Base-by-base conservation (phyloP, 2,797 vertebrate genomes). In the Austrolebias charrua region DNA sequence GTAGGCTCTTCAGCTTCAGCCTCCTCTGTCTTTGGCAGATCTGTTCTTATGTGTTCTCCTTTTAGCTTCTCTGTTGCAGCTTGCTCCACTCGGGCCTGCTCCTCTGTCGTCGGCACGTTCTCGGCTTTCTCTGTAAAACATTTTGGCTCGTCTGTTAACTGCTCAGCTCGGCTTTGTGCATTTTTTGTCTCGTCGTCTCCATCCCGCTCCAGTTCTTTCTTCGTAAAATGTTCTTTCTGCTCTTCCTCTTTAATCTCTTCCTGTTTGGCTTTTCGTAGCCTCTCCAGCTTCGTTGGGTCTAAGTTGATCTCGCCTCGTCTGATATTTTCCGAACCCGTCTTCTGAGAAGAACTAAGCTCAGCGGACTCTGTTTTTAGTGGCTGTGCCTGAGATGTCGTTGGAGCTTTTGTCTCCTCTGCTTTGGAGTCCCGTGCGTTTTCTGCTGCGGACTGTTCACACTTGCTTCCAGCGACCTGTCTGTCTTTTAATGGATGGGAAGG, bases 291-390 rank as follows among this genome's bases (percentile, higher is more conserved):
- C 59, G 50, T 52, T 46, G 54, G 44, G 55, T 81, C 73, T 77
- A 59, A 58, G 69, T 69, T 71, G 33, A 44, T 64, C 58, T 58
- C 24, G 49, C 82, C 48, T 75, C 29, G 45, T 66, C 54, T 62
- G 62, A 64, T 55, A 66, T 62, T 70, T 48, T 75, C 79, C 53
- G 58, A 66, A 56, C 60, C 60, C 58, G 61, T 66, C 60, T 79
- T 61, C 28, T 35, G 59, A 74, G 73, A 78, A 86, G 80, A 82
- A 80, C 58, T 79, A 76, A 83, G 67, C 71, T 42, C 20, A 33
- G 69, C 65, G 18, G 57, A 24, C 61, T 78, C 78, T 60, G 18
- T 55, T 80, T 72, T 76, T 63, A 72, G 54, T 71, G 66, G 73
- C 64, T 76, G 80, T 45, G 59, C 66, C 75, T 79, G 60, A 83